These are phyloP conservation scores for Hirtodrosophila duncani DNA, from an alignment of 2,888 invertebrate genomes.

Conservation along the genomic window DNA sequence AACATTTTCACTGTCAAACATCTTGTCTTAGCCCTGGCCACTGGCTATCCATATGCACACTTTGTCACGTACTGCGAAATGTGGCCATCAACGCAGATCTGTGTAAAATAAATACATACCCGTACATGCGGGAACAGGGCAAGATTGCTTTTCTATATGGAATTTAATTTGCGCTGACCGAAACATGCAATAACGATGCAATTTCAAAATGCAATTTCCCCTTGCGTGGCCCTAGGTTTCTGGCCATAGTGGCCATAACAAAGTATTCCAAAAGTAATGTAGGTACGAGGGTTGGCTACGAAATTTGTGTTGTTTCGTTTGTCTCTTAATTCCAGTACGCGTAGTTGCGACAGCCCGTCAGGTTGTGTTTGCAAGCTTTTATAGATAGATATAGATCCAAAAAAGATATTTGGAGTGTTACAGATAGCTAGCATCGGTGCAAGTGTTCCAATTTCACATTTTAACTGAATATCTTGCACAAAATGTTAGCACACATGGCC, in stretches of 20 bases:
- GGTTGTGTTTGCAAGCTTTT: too few species aligned
- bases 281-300: too few species aligned
- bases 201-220: conserved; percentile 67
- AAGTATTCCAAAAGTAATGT: too few species aligned
- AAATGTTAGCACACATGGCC: too few species aligned
- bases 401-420: too few species aligned
- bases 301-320: too few species aligned
- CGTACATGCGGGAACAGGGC: conserved; percentile 41
- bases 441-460: too few species aligned
- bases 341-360: too few species aligned
- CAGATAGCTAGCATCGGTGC: too few species aligned
- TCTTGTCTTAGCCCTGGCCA: conserved; percentile 48
- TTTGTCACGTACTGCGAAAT: conserved; percentile 65
- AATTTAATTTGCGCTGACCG: conserved; percentile 75
- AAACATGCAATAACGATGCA: conserved; percentile 75
- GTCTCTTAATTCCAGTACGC: too few species aligned
- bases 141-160: conserved; percentile 76
- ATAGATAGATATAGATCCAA: too few species aligned
- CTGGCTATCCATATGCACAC: conserved; percentile 13
- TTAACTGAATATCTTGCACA: too few species aligned
- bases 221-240: background rate
- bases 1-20: conserved; percentile 67
- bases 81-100: conserved; percentile 46
- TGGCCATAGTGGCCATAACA: background rate
- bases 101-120: conserved; percentile 60